Evolutionary conservation across 35 echinoderm and acorn worm genomes (phyloP).

Genomic region (Acanthaster planci): DNA sequence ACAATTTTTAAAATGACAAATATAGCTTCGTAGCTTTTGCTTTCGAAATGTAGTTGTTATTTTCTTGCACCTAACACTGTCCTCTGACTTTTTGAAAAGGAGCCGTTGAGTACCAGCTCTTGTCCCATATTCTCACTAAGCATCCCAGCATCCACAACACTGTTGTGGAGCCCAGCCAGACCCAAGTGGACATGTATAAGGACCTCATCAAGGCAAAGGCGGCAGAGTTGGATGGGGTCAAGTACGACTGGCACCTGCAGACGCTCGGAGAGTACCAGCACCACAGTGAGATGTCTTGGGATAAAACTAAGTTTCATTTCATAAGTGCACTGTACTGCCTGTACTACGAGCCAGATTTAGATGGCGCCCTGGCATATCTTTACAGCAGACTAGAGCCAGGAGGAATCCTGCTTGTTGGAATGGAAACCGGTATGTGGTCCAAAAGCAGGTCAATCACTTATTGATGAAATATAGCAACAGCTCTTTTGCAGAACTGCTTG

Average conservation of each 20-base stretch:
- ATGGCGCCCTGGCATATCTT: slow-evolving; percentile 13
- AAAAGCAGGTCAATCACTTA: neutral
- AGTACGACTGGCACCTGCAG: slow-evolving; percentile 34
- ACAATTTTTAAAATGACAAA: too few species aligned
- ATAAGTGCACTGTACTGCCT: slow-evolving; percentile 48
- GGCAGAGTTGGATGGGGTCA: neutral
- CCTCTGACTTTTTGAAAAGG: slow-evolving; percentile 14
- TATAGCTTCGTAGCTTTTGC: too few species aligned
- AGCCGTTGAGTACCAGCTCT: slow-evolving; percentile 28
- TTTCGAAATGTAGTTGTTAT: too few species aligned
- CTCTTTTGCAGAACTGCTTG: neutral
- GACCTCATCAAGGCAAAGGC: slow-evolving; percentile 7
- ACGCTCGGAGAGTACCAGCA: slow-evolving; percentile 19
- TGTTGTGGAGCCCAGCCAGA: slow-evolving; percentile 31
- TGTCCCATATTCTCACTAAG: slow-evolving; percentile 32
- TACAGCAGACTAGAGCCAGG: slow-evolving; percentile 32
- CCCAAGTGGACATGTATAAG: slow-evolving; percentile 23
- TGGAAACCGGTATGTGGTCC: slow-evolving; percentile 21
- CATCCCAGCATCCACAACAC: slow-evolving; percentile 29
- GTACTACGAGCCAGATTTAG: slow-evolving; percentile 30
- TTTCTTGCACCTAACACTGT: too few species aligned
- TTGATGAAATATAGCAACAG: neutral
- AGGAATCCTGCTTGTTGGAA: slow-evolving; percentile 12
- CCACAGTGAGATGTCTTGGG: neutral
- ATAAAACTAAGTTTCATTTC: slow-evolving; percentile 50